Base-by-base conservation (phyloP, 2,888 invertebrate species). In the Drosophila mulleri region DNA sequence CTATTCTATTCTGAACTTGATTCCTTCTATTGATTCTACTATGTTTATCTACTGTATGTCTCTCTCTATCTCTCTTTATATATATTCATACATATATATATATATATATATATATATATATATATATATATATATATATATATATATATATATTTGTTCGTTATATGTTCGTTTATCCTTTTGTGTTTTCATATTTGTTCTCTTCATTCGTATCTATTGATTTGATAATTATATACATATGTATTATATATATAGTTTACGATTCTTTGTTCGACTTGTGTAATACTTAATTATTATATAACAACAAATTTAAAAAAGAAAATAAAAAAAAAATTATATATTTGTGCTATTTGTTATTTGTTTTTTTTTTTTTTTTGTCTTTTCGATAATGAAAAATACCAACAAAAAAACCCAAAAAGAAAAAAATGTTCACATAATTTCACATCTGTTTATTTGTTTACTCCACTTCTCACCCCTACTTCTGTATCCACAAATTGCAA, bases 401-500 rank as follows among this genome's bases (percentile, higher is more conserved):
- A 57, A 56, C 12, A 41, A 42, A 54, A 41, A 41, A 65, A 83
- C 56, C 41, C 14, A 20, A 29, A 56, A 42, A 89, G 89, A 88
- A 57, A 44, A 89, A 91, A 86, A 86, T 91, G 85, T 92, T 91
- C 92, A 91, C 91, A 91, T 92, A 91, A 91, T 92, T 92, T 92
- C 91, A 92, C 91, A 91, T 90, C 88, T 90, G 91, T 91, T 91
- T 91, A 88, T 91, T 91, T 92, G 92, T 92, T 92, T 92, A 91
- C 91, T 91, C 89, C 92, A 92, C 91, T 91, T 91, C 91, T 88
- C 89, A 90, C 91, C 90, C 90, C 90, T 88, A 73, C 88, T 88
- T 82, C 90, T 84, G 89, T 90, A 90, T 81, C 82, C 90, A 85
- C 88, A 74, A 91, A 89, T 81, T 88, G 88, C 90, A 90, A 90